Percentiles rank a stretch among this genome's conserved stretches.
Conservation (phyloP, 2,888 invertebrate genomes). For the Cremastinae sp. region DNA sequence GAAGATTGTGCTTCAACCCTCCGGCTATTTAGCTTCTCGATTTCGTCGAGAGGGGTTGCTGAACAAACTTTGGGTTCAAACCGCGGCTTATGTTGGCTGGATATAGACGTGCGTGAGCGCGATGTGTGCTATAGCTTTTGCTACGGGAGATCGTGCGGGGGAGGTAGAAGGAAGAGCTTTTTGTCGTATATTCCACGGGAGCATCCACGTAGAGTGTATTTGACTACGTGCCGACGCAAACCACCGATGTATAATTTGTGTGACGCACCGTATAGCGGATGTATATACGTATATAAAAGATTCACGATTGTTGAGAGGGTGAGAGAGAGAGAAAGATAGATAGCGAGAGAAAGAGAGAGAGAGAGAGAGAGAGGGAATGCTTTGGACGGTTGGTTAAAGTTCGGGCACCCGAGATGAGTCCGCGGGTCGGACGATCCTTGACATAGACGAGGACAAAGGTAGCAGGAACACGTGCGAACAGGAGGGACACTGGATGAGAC, state of each 20-base stretch:
- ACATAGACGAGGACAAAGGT: conserved; percentile 22
- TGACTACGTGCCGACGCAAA: conserved; percentile 71
- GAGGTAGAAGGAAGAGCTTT: conserved; percentile 61
- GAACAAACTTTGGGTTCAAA: conserved; percentile 50
- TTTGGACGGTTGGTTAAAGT: conserved; percentile 56
- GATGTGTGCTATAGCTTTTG: conserved; percentile 19
- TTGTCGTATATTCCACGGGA: conserved; percentile 61
- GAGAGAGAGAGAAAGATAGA: too few species aligned
- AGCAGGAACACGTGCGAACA: conserved; percentile 24
- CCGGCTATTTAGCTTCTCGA: conserved; percentile 47
- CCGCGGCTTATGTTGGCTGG: conserved; percentile 13
- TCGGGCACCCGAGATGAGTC: conserved; percentile 45
- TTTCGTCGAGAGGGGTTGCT: conserved; percentile 22
- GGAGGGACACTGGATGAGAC: conserved; percentile 35
- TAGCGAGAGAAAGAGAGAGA: neutral
- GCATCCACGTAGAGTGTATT: conserved; percentile 65
- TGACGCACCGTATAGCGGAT: conserved; percentile 19
- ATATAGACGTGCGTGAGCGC: conserved; percentile 8
- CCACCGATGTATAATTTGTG: conserved; percentile 69
- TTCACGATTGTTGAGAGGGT: too few species aligned
- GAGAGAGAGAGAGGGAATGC: conserved; percentile 37
- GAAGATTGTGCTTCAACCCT: conserved; percentile 4
- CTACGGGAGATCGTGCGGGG: conserved; percentile 19
- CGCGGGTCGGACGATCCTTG: conserved; percentile 54
- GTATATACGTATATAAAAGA: conserved; percentile 23